Evolutionary conservation across 2,888 invertebrate genomes (phyloP), one percentile per base, ranked within the genome.

Genomic region (Candidula unifasciata): DNA sequence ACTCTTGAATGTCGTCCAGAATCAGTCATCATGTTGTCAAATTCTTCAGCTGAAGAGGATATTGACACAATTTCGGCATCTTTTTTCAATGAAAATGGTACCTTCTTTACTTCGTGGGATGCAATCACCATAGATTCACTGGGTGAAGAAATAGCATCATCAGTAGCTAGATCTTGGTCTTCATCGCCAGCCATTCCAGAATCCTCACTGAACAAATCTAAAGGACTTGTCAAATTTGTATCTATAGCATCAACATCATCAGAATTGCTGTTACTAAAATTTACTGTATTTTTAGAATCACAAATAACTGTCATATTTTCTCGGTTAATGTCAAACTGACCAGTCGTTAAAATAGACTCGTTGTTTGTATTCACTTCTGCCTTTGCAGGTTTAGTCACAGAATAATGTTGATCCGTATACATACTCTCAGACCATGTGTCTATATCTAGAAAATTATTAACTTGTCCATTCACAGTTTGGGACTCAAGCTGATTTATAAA

Each of bases 151-250:
- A 81, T 81, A 3, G 78, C 77, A 33, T 69, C 82, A 68, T 64
- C 71, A 35, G 64, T 81, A 21, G 30, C 18, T 8, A 54, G 73
- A 27, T 85, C 77, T 24, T 76, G 37, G 44, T 81, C 71, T 54
- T 82, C 77, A 68, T 79, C 68, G 30, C 21, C 73, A 71, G 77
- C 64, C 71, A 80, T 68, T 13, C 76, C 73, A 6, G 84, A 68
- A 33, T 57, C 68, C 57, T 80, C 74, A 76, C 64, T 76, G n/a
- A 80, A 33, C n/a, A 80, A 54, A 33, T 76, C 80, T 16, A 57
- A 73, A 44, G 44, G 52, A 54, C 30, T 64, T 27, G 71, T 44
- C 21, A 78, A 82, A 24, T 44, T 60, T 3, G 44, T 60, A 21
- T 52, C 27, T 6, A 21, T 3, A 30, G 3, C 71, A 52, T 60